phyloP scores from a whole-genome alignment of 2,888 invertebrate species.

The Acanthosepion esculentum region DNA sequence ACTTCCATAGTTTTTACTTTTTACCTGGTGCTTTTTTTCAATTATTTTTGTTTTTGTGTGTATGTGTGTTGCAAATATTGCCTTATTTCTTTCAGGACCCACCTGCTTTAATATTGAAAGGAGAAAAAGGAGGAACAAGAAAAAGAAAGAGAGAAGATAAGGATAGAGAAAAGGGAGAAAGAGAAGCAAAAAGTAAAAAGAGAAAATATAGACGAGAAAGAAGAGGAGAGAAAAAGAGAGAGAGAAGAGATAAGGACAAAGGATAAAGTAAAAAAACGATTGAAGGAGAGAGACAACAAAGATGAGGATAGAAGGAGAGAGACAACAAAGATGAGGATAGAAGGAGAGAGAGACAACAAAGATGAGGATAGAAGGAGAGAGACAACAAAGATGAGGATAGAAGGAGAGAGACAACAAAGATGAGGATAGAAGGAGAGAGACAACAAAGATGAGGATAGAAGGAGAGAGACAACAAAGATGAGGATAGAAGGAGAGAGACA shows the following conservation, averaged over 20 bases:
- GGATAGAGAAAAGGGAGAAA: background rate
- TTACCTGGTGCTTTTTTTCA: background rate
- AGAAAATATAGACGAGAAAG: background rate
- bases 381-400: background rate
- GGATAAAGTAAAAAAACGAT: background rate
- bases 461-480: background rate
- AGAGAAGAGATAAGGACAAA: background rate
- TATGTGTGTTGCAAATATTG: background rate
- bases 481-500: no score
- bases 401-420: background rate
- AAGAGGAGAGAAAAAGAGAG: background rate
- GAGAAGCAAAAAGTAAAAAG: background rate
- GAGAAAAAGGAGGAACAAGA: background rate
- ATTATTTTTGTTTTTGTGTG: no score
- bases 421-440: background rate
- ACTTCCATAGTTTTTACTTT: background rate
- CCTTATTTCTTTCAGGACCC: background rate
- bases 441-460: background rate
- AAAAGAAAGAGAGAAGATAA: background rate
- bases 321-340: background rate
- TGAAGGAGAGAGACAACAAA: background rate
- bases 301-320: background rate
- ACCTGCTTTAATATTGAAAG: background rate
- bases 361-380: no score
- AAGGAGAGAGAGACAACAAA: no score